A percentile compares a stretch with the other conserved stretches of the same genome.
phyloP scores from a whole-genome alignment of 1,140 invertebrate species.

The Magallana angulata region DNA sequence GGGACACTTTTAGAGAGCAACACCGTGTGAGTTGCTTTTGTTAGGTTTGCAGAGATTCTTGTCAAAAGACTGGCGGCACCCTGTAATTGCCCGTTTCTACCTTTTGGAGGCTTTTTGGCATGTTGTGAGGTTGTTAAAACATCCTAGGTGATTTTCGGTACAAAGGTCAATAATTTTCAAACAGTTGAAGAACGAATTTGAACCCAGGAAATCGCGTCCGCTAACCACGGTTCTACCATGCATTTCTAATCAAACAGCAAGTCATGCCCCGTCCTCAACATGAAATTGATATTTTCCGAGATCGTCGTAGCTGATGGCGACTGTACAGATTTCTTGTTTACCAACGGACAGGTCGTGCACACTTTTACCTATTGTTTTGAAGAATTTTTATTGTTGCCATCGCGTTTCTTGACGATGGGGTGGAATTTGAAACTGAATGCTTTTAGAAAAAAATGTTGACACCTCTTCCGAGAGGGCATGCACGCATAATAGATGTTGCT shows the following conservation, averaged over 20 bases:
- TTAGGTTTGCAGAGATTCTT: background rate
- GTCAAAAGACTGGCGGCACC: conserved; percentile 3
- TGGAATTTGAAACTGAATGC: conserved; percentile 18
- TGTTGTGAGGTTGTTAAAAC: conserved; percentile 11
- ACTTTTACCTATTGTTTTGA: conserved; percentile 31
- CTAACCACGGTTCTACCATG: conserved; percentile 10
- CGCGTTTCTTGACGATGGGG: background rate
- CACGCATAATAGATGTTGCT: background rate
- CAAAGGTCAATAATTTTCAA: conserved; percentile 22
- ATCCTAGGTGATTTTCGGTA: background rate
- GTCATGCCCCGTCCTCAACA: conserved; percentile 16
- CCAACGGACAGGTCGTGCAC: conserved; percentile 1
- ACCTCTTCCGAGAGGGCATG: background rate
- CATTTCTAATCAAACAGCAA: background rate
- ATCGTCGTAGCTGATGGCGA: conserved; percentile 18
- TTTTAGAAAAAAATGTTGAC: background rate
- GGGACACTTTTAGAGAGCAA: background rate
- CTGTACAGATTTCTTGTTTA: conserved; percentile 4
- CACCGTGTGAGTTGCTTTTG: background rate
- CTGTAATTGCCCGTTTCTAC: background rate
- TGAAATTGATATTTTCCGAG: conserved; percentile 28
- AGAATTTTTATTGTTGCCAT: background rate
- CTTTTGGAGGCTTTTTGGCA: background rate
- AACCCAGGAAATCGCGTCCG: background rate
- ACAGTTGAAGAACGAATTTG: conserved; percentile 22